Conservation (phyloP, 35 echinoderm and acorn worm species). For the Strongylocentrotus purpuratus region DNA sequence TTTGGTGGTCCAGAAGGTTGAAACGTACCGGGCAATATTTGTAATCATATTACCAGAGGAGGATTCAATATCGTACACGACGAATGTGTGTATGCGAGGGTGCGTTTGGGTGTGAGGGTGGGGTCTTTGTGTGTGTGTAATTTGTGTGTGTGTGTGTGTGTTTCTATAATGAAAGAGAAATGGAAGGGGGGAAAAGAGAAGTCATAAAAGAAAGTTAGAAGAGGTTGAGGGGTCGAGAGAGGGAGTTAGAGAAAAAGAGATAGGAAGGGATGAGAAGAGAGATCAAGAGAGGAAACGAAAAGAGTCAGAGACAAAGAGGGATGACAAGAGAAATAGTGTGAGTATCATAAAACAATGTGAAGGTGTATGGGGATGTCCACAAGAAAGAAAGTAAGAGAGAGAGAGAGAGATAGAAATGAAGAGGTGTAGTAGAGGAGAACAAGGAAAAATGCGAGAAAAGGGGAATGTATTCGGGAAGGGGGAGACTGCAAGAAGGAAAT, state of each 20-base stretch:
- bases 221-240: background rate
- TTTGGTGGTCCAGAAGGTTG: background rate
- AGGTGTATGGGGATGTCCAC: background rate
- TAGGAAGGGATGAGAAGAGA: background rate
- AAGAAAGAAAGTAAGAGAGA: background rate
- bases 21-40: background rate
- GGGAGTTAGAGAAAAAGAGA: background rate
- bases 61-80: background rate
- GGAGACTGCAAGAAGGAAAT: background rate
- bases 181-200: no score
- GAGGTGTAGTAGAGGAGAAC: background rate
- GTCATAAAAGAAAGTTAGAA: no score
- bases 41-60: background rate
- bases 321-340: background rate
- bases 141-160: background rate
- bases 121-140: background rate
- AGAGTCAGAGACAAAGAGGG: background rate
- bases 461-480: background rate
- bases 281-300: no score
- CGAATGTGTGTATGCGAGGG: background rate
- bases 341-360: background rate
- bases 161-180: background rate
- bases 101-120: background rate
- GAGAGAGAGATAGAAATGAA: background rate
- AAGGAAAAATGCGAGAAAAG: background rate